Evolutionary conservation across 2,113 vertebrate genomes (phyloP).

Genomic region (Syrmaticus mikado): DNA sequence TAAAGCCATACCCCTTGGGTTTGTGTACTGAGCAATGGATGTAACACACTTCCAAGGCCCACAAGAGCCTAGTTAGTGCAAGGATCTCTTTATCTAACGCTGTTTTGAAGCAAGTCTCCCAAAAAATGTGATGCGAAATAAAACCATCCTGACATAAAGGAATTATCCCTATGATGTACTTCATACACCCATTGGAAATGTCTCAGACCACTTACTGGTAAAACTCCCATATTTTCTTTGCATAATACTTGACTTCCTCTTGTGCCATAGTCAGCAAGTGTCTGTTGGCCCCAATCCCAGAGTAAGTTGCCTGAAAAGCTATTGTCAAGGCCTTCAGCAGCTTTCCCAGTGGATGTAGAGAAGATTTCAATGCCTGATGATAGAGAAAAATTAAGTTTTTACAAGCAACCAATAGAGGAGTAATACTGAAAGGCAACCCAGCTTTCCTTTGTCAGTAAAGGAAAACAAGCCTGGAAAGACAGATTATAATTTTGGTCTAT

Average conservation of each 20-base stretch:
- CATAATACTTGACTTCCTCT: constrained; percentile 78
- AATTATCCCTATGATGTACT: fast-evolving
- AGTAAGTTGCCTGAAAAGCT: constrained; percentile 79
- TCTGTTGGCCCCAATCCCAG: constrained; percentile 75
- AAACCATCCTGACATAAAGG: background rate
- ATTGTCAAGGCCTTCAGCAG: constrained; percentile 62
- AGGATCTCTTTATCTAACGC: background rate
- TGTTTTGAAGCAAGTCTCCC: background rate
- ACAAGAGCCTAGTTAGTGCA: background rate
- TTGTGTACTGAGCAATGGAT: background rate
- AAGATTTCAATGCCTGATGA: constrained; percentile 70
- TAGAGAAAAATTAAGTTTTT: background rate
- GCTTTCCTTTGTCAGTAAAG: background rate
- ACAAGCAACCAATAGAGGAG: background rate
- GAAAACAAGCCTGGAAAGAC: background rate
- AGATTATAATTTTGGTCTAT: background rate
- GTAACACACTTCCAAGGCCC: background rate
- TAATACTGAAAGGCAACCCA: background rate
- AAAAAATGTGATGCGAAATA: background rate
- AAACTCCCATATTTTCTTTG: constrained; percentile 75
- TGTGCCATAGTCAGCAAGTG: constrained; percentile 81
- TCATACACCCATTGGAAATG: background rate
- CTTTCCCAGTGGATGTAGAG: constrained; percentile 78
- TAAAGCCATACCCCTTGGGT: background rate
- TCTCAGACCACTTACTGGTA: constrained; percentile 51